Conservation (phyloP, 2,797 vertebrate genomes). For the Sebastes kiyomatsui region DNA sequence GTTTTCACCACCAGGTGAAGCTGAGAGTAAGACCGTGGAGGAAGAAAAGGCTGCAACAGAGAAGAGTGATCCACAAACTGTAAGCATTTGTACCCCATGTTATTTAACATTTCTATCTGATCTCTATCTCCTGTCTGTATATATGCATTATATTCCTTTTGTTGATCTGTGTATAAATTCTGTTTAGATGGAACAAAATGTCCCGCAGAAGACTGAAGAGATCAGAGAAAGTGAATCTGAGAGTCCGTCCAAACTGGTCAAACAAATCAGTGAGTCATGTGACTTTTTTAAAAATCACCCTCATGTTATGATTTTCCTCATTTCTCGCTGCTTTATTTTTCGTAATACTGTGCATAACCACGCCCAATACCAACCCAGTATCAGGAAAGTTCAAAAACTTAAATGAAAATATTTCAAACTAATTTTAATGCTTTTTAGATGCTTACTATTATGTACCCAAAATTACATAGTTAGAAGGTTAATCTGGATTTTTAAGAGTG, state of each 20-base stretch:
- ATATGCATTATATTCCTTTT: background rate
- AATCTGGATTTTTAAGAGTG: background rate
- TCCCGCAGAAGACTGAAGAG: slow-evolving; percentile 28
- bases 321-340: background rate
- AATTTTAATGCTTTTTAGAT: background rate
- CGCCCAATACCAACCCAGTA: background rate
- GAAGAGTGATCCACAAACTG: slow-evolving; percentile 28
- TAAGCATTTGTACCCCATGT: slow-evolving; percentile 22
- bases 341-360: background rate
- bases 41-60: slow-evolving; percentile 14
- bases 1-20: slow-evolving; percentile 45
- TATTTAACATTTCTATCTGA: background rate
- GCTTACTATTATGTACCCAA: background rate
- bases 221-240: slow-evolving; percentile 21
- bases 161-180: background rate
- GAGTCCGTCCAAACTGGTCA: slow-evolving; percentile 44
- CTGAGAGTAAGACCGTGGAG: slow-evolving; percentile 38
- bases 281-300: background rate
- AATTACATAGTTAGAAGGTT: background rate
- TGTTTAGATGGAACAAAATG: slow-evolving; percentile 46
- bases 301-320: background rate
- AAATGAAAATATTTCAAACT: background rate
- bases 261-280: slow-evolving; percentile 74
- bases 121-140: background rate
- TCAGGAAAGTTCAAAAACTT: background rate